Percentiles rank a stretch among this genome's conserved stretches.
These are phyloP conservation scores for Drosophila ohnishii DNA, from an alignment of 1,140 invertebrate species.

Conservation along the genomic window DNA sequence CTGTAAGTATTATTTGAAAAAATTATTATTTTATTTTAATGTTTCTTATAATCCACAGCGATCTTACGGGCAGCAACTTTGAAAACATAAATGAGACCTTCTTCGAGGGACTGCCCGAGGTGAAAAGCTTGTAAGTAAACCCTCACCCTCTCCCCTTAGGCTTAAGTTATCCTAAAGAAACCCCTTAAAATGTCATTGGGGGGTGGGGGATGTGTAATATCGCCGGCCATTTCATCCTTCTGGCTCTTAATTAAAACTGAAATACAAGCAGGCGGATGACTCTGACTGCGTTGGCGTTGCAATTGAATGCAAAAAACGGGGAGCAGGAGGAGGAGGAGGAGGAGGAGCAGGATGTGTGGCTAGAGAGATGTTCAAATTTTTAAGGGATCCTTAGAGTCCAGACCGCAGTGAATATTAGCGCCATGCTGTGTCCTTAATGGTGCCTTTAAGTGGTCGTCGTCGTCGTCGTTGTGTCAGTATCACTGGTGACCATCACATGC, in stretches of 20 bases:
- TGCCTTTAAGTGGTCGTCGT: constrained; percentile 42
- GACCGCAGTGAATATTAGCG: constrained; percentile 50
- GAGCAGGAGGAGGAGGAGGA: neutral
- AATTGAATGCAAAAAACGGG: constrained; percentile 16
- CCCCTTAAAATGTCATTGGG: neutral
- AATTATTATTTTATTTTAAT: too few relatives aligned
- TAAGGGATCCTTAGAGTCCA: constrained; percentile 4
- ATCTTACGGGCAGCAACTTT: constrained; percentile 79
- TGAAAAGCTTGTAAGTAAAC: constrained; percentile 75
- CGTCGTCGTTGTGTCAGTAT: constrained; percentile 30
- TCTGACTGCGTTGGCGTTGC: constrained; percentile 28
- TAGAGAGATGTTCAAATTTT: constrained; percentile 27
- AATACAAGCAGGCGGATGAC: constrained; percentile 41
- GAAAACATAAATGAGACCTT: constrained; percentile 60
- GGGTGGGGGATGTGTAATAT: constrained; percentile 2
- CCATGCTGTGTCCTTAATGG: constrained; percentile 60
- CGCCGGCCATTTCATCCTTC: constrained; percentile 3
- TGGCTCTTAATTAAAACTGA: constrained; percentile 63
- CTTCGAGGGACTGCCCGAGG: constrained; percentile 59
- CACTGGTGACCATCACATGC: constrained; percentile 40
- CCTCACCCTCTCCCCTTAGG: neutral
- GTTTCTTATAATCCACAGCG: constrained; percentile 38
- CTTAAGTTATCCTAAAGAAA: neutral
- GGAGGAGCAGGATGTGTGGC: neutral
- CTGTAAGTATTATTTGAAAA: constrained; percentile 60